phyloP scores from a whole-genome alignment of 2,113 vertebrate genomes.

The Dermatemys mawii region DNA sequence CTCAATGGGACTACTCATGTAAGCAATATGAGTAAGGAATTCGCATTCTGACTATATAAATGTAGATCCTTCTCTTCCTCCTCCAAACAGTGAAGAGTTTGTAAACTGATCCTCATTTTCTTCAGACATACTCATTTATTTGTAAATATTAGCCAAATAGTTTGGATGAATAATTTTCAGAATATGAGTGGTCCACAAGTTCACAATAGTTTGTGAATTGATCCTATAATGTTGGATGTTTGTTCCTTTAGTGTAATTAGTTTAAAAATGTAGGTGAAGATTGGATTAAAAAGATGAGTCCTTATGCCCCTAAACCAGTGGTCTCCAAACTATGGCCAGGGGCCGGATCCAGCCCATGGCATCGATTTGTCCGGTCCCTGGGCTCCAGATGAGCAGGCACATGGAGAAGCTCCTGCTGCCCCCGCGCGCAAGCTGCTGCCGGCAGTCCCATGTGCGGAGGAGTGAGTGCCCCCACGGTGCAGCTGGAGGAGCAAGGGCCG shows the following conservation, averaged over 20 bases:
- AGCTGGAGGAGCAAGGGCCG: too few species aligned
- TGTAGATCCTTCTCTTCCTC: not conserved
- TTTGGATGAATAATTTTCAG: not conserved
- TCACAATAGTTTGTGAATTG: not conserved
- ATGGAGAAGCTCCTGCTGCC: too few species aligned
- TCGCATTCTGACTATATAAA: not conserved
- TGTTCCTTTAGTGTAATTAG: not conserved
- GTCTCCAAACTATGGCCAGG: too few species aligned
- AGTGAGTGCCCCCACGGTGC: too few species aligned
- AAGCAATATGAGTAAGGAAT: not conserved
- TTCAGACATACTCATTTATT: not conserved
- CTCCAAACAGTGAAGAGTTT: too few species aligned
- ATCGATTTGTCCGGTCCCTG: too few species aligned
- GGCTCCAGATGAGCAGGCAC: too few species aligned
- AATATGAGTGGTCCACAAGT: not conserved
- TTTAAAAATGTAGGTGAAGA: not conserved
- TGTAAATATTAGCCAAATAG: not conserved
- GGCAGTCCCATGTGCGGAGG: too few species aligned
- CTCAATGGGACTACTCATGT: accelerated
- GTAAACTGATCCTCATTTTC: not conserved
- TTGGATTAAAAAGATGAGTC: not conserved
- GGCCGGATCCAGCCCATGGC: too few species aligned
- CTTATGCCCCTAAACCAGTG: not conserved
- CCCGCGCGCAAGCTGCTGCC: too few species aligned
- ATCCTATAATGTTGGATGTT: not conserved